Base-by-base conservation (phyloP, 1,140 invertebrate species). In the Drosophila subpulchrella region DNA sequence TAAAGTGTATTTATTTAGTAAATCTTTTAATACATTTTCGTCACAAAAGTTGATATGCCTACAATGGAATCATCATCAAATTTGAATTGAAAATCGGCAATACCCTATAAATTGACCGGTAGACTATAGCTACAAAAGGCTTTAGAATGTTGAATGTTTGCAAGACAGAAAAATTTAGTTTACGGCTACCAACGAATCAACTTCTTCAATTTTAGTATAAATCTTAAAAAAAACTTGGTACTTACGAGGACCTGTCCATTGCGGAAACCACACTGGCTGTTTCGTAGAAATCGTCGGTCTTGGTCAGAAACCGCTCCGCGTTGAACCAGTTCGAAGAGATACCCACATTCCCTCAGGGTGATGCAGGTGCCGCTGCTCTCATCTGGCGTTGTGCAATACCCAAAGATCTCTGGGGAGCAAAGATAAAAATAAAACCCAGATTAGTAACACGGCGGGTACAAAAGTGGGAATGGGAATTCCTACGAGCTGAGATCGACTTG, bases 181-280 rank as follows among this genome's bases (percentile, higher is more conserved):
- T 20, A 20, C 20, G 20, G 20, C 20, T 20, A 20, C 20, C 20
- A 20, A 20, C 20, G 2, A 20, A 20, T 20, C 20, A 20, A 20
- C 20, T 20, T 20, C 7, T 17, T 17, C 7, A 5, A 12, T 46
- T 20, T 48, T 20, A 27, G 24, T 6, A 48, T 5, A 30, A 13
- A 3, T 20, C 20, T 47, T 32, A 6, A 34, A 4, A 24, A 27
- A 34, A 12, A 12, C 1, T 5, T 17, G 10, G 10, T 44, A 89
- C 81, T 60, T 12, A 89, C 84, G 13, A 89, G 58, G 39, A 89
- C 84, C 34, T 81, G 68, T 1, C 66, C 66, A 48, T 62, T 78
- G 17, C 61, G 65, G 51, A 75, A 89, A 32, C 84, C 84, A 34
- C 84, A 89, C 59, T 89, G 84, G 17, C 84, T 89, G 24, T 30